Percentiles rank a stretch among this genome's conserved stretches.
Conservation (phyloP, 2,113 vertebrate species). For the Ariopsis seemanni region DNA sequence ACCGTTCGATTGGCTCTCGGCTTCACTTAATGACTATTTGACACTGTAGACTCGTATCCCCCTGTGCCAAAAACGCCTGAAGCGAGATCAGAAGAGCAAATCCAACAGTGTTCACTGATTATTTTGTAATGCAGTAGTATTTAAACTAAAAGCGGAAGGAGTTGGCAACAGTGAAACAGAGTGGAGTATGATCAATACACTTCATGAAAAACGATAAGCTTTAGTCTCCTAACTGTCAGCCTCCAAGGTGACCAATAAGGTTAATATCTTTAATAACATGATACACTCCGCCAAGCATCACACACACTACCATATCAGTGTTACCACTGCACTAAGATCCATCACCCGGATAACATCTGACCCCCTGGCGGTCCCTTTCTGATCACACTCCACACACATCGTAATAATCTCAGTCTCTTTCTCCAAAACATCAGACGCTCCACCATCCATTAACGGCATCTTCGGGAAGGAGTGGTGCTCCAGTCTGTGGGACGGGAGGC, state of each 20-base stretch:
- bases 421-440: constrained; percentile 41
- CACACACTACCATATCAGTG: background rate
- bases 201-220: background rate
- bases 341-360: background rate
- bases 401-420: background rate
- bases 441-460: constrained; percentile 66
- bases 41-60: too few relatives aligned
- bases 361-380: background rate
- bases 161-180: background rate
- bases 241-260: background rate
- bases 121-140: too few relatives aligned
- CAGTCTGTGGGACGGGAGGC: constrained; percentile 67
- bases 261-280: too few relatives aligned
- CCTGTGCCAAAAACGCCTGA: too few relatives aligned
- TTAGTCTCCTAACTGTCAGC: background rate
- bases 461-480: constrained; percentile 74
- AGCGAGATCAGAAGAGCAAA: too few relatives aligned
- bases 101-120: too few relatives aligned
- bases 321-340: background rate
- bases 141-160: too few relatives aligned
- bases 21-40: too few relatives aligned
- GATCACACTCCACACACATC: background rate
- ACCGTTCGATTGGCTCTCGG: too few relatives aligned
- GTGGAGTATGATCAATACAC: background rate
- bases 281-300: background rate